These are phyloP conservation scores for Eudorcas thomsonii DNA, from an alignment of 2,113 vertebrate species.

Conservation along the genomic window DNA sequence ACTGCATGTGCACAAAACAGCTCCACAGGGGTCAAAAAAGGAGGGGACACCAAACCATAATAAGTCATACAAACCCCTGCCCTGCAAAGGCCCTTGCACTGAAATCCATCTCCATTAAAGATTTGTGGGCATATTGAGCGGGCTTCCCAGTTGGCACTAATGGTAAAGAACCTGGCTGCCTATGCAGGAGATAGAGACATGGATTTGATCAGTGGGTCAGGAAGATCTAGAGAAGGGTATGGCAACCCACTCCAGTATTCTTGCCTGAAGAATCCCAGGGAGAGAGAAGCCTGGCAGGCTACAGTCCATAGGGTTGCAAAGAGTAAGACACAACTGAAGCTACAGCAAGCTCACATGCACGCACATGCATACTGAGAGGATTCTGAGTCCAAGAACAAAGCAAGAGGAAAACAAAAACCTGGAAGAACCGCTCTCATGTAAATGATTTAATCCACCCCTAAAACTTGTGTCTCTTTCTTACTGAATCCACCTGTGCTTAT, in stretches of 20 bases:
- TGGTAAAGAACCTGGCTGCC: background rate
- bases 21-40: background rate
- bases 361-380: background rate
- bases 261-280: background rate
- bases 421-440: background rate
- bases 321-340: background rate
- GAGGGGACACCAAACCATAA: background rate
- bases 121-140: fast-evolving
- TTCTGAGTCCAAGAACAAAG: background rate
- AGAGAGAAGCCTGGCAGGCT: background rate
- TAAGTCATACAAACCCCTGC: background rate
- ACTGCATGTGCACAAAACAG: background rate
- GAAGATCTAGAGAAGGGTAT: background rate
- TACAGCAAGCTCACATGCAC: background rate
- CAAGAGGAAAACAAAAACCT: background rate
- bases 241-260: background rate
- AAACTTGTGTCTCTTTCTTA: background rate
- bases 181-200: background rate
- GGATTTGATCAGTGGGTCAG: background rate
- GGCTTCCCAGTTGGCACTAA: background rate
- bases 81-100: background rate
- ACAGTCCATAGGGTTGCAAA: background rate
- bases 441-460: background rate
- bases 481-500: background rate
- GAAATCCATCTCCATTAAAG: background rate